Conservation (phyloP, 2,113 vertebrate genomes). For the Protobothrops flavoviridis region DNA sequence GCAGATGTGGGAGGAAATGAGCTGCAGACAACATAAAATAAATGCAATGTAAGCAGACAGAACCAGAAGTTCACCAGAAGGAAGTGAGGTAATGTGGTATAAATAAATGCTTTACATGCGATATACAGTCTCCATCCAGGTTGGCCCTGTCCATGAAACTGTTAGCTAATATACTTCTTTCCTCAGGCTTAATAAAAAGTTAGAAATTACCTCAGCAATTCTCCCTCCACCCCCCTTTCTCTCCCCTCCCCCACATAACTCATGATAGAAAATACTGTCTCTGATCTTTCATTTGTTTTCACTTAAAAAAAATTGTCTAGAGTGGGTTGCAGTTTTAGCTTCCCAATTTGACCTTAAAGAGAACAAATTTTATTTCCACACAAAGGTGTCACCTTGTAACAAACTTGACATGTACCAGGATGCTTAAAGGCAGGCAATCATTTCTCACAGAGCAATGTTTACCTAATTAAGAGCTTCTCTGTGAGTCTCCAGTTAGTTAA, state of each 20-base stretch:
- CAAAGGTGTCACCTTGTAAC: conserved; percentile 24
- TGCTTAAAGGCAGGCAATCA: conserved; percentile 45
- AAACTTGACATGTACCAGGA: conserved; percentile 60
- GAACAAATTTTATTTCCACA: conserved; percentile 30
- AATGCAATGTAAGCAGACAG: conserved; percentile 1
- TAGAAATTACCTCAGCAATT: not conserved
- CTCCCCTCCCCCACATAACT: not conserved
- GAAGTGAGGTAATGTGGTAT: not conserved
- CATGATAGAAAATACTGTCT: not conserved
- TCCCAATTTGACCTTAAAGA: conserved; percentile 44
- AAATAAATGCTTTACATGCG: not conserved
- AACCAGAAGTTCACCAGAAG: conserved; percentile 1
- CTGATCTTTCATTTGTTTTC: conserved; percentile 1
- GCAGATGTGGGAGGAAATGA: not conserved
- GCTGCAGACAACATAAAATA: not conserved
- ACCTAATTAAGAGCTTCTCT: conserved; percentile 79
- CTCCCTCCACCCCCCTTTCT: not conserved
- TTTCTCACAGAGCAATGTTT: conserved; percentile 63
- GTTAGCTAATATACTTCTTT: not conserved
- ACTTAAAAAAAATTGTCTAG: conserved; percentile 45
- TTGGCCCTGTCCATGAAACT: not conserved
- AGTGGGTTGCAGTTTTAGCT: conserved; percentile 31
- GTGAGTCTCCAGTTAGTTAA: conserved; percentile 70
- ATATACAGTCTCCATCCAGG: not conserved
- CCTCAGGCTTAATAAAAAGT: conserved; percentile 20